Evolutionary conservation across 1,140 invertebrate species (phyloP).

Genomic region (Euglossa dilemma): DNA sequence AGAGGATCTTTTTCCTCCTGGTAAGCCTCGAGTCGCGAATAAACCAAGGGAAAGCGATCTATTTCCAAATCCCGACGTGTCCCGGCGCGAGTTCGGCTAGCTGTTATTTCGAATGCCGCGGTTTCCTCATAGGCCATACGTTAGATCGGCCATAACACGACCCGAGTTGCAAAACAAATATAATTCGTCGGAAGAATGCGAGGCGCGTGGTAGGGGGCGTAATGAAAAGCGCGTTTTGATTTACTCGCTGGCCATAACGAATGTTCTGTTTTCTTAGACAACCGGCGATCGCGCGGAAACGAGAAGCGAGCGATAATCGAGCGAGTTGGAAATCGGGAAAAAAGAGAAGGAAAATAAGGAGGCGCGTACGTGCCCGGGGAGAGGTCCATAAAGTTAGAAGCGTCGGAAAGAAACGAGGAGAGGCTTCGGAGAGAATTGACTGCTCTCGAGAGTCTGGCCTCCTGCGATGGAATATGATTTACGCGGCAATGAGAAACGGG

Average conservation of each 20-base stretch:
- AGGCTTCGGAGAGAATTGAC: conserved; percentile 24
- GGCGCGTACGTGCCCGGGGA: not conserved
- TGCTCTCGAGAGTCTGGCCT: not conserved
- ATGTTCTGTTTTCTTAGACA: conserved; percentile 19
- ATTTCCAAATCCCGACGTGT: not conserved
- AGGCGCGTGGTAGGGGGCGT: not conserved
- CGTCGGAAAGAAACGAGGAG: not conserved
- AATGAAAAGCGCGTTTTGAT: not conserved
- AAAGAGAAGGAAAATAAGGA: not conserved
- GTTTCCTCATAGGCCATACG: not conserved
- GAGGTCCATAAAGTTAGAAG: conserved; percentile 7
- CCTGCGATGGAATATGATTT: conserved; percentile 30
- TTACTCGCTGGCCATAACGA: not conserved
- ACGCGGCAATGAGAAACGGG: conserved; percentile 35
- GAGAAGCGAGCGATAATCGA: not conserved
- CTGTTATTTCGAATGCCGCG: not conserved
- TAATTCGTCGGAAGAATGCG: not conserved
- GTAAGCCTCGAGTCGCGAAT: too few relatives aligned
- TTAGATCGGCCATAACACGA: not conserved
- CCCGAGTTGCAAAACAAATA: not conserved
- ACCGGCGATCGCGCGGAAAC: not conserved
- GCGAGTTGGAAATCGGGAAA: not conserved
- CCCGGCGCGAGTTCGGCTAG: too few relatives aligned
- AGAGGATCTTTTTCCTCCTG: not conserved
- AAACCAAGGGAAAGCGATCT: not conserved